A percentile compares a stretch with the other conserved stretches of the same genome.
These are phyloP conservation scores for Petrocephalus microphthalmus DNA, from an alignment of 2,113 vertebrate genomes.

Conservation along the genomic window DNA sequence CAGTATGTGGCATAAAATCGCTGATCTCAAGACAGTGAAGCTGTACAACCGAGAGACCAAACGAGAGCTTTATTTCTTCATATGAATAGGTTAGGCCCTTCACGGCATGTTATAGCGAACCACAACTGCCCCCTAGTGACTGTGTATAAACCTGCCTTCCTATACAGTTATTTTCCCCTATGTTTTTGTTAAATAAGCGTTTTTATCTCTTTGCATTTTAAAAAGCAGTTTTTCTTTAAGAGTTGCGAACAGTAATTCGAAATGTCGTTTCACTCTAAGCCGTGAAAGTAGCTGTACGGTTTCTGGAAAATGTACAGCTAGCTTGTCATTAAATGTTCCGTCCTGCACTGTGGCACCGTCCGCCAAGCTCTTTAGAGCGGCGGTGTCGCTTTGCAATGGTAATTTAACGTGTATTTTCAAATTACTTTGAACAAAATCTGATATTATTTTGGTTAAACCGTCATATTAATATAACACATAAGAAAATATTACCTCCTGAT, in stretches of 20 bases:
- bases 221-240: background rate
- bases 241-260: background rate
- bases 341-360: background rate
- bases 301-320: background rate
- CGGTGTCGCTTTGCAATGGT: background rate
- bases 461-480: background rate
- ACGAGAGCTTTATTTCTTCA: background rate
- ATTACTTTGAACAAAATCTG: background rate
- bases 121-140: constrained; percentile 50
- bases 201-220: background rate
- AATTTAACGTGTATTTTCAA: background rate
- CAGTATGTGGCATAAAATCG: background rate
- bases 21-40: background rate
- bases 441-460: background rate
- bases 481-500: background rate
- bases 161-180: background rate
- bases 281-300: background rate
- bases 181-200: background rate
- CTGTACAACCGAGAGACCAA: background rate
- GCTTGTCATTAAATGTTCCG: background rate
- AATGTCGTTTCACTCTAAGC: background rate
- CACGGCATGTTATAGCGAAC: constrained; percentile 33
- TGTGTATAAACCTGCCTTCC: constrained; percentile 27
- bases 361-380: background rate
- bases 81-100: background rate